Evolutionary conservation across 2,113 vertebrate species (phyloP), one percentile per base, ranked within the genome.

Genomic region (Tragelaphus strepsiceros): DNA sequence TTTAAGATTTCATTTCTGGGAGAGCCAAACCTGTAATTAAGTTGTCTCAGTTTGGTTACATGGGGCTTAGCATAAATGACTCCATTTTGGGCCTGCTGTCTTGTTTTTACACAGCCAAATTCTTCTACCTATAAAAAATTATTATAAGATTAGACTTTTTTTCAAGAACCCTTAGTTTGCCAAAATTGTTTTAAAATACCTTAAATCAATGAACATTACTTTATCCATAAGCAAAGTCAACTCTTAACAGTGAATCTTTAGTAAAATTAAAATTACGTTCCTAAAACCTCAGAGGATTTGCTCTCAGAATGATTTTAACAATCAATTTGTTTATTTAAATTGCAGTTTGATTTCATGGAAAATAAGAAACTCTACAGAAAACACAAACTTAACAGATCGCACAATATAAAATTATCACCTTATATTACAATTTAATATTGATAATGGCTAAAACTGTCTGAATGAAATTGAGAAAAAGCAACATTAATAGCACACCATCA

Each of bases 251-350:
- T 46, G 58, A 93, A 96, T 59, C 61, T 67, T 95, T 59, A 96
- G 91, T 86, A 82, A 97, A 92, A 85, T 7, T 35, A 71, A 59
- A 97, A 82, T 89, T 10, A 12, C 62, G 5, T 56, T 87, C 16
- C 77, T 6, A 51, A 96, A 96, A 78, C 10, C 32, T 96, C 32
- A 93, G 12, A 90, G 30, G 51, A 91, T 82, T 85, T 92, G 14
- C 15, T 95, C 88, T 89, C 51, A 87, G 51, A 90, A 92, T 64
- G 30, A 92, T 43, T 43, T 80, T 51, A 93, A 93, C 11, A 71
- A 94, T 54, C 7, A 17, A 93, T 74, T 54, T 84, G 96, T 67
- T 97, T 84, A 97, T 67, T 97, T 82, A 96, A 92, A 87, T 49
- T 88, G 7, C 12, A 95, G 39, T 78, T 17, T 92, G 30, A 77